These are phyloP conservation scores for Microtus oregoni DNA, from an alignment of 2,113 vertebrate species.

Conservation along the genomic window DNA sequence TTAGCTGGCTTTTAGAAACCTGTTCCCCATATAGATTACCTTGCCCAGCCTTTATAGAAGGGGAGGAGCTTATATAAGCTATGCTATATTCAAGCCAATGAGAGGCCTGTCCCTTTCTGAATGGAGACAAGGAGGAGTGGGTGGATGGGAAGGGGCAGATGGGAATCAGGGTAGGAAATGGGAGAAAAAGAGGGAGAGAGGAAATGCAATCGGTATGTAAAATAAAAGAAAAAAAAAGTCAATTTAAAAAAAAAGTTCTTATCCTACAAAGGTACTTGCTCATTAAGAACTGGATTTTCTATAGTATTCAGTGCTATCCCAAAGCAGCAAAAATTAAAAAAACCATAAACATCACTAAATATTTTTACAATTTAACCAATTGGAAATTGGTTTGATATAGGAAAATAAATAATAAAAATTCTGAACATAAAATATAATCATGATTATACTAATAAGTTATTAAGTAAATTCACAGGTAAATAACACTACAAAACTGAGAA, in stretches of 20 bases:
- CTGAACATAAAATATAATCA: constrained; percentile 31
- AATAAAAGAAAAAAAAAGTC: neutral
- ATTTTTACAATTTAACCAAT: constrained; percentile 7
- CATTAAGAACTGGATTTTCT: neutral
- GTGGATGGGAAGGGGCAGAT: no score
- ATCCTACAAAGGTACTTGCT: constrained; percentile 22
- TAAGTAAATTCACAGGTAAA: neutral
- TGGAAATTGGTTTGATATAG: constrained; percentile 18
- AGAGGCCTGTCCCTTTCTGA: no score
- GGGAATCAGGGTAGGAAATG: no score
- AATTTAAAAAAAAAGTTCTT: neutral
- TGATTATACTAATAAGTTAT: constrained; percentile 1
- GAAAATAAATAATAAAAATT: neutral
- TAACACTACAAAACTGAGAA: constrained; percentile 10
- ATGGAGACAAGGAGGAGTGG: no score
- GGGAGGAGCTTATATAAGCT: no score
- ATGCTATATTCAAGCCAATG: no score
- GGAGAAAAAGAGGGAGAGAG: no score
- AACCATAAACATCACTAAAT: constrained; percentile 45
- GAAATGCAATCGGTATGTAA: no score
- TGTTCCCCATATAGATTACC: no score
- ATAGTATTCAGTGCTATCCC: neutral
- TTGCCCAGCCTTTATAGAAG: no score
- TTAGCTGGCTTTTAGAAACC: no score
- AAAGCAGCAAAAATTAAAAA: constrained; percentile 54